phyloP scores from a whole-genome alignment of 1,140 invertebrate species.

The Monomorium pharaonis region DNA sequence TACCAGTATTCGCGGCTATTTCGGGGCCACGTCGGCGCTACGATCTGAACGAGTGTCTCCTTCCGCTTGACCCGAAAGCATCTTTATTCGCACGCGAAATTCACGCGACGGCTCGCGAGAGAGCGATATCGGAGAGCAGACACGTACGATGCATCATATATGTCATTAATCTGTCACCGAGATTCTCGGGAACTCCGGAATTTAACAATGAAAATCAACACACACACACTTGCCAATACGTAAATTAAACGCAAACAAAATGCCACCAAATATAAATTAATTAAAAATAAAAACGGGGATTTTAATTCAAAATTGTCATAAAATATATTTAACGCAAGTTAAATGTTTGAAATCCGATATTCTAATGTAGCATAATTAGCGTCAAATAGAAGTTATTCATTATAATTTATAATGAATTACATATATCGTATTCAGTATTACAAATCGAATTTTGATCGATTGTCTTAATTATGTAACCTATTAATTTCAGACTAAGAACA shows the following conservation, averaged over 20 bases:
- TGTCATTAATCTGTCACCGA: not conserved
- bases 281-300: not conserved
- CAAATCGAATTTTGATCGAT: slow-evolving; percentile 12
- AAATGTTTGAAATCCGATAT: slow-evolving; percentile 5
- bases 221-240: not conserved
- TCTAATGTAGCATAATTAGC: not conserved
- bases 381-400: not conserved
- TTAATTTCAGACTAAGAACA: not conserved
- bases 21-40: slow-evolving; percentile 71
- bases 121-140: not conserved
- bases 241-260: not conserved
- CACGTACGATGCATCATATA: not conserved
- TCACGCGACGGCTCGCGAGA: not conserved
- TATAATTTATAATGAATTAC: slow-evolving; percentile 18
- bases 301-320: not conserved
- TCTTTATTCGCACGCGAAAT: slow-evolving; percentile 63
- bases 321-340: slow-evolving; percentile 21
- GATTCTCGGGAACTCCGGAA: not conserved
- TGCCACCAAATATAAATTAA: slow-evolving; percentile 9
- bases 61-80: slow-evolving; percentile 70
- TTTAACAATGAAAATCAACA: slow-evolving; percentile 1
- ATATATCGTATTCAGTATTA: not conserved
- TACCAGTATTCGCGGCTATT: slow-evolving; percentile 74
- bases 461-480: slow-evolving; percentile 3
- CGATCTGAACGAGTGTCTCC: slow-evolving; percentile 72